Percentiles rank a stretch among this genome's conserved stretches.
Conservation (phyloP, 2,797 vertebrate genomes). For the Takifugu rubripes region DNA sequence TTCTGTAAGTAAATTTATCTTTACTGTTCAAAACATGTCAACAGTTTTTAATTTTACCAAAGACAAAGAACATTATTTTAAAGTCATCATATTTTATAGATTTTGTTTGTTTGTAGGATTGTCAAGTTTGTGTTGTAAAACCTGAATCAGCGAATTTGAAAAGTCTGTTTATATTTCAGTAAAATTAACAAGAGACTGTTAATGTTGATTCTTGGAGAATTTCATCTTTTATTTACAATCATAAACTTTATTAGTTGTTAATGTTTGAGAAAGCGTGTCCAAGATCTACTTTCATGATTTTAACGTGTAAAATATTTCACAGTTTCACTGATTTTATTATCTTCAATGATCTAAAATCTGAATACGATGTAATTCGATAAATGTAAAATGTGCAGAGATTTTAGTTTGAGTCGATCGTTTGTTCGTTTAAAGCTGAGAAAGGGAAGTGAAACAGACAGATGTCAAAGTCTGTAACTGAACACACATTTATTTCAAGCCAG, state of each 20-base stretch:
- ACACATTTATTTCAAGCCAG: not conserved
- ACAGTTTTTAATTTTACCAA: not conserved
- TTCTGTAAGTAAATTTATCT: too few species aligned
- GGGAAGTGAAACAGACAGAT: slow-evolving; percentile 7
- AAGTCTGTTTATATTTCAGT: not conserved
- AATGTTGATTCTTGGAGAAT: too few species aligned
- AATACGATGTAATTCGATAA: not conserved
- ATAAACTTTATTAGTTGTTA: too few species aligned
- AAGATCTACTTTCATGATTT: too few species aligned
- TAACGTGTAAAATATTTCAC: too few species aligned
- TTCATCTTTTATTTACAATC: too few species aligned
- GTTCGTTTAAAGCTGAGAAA: not conserved
- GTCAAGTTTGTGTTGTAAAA: not conserved
- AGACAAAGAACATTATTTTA: not conserved
- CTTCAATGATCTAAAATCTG: not conserved
- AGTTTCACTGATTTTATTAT: too few species aligned
- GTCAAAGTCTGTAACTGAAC: not conserved
- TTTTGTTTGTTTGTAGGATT: not conserved
- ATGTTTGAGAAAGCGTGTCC: not conserved
- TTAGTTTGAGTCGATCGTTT: not conserved
- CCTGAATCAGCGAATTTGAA: not conserved
- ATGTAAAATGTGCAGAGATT: too few species aligned
- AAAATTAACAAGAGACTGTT: too few species aligned
- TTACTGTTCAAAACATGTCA: not conserved
- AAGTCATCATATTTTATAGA: not conserved